phyloP scores from a whole-genome alignment of 23 tunicate genomes.

The Clavelina lepadiformis region DNA sequence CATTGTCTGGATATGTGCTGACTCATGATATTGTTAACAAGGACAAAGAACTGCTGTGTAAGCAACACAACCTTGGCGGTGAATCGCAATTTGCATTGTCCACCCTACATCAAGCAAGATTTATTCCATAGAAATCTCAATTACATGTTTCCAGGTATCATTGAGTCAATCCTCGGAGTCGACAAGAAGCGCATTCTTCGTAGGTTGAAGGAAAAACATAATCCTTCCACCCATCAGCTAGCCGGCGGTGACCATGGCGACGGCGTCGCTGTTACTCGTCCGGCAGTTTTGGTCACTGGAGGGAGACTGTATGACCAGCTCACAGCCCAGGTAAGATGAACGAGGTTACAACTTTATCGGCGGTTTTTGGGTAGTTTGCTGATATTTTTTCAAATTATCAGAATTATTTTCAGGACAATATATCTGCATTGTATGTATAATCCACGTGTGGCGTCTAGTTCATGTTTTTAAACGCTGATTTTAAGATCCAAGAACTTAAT shows the following conservation, averaged over 20 bases:
- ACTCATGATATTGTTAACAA: slow-evolving; percentile 36
- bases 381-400: too few species aligned
- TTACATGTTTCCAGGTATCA: slow-evolving; percentile 7
- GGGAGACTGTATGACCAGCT: slow-evolving; percentile 55
- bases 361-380: too few species aligned
- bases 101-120: not conserved
- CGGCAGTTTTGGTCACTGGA: slow-evolving; percentile 28
- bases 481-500: slow-evolving; percentile 31
- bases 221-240: not conserved
- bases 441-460: too few species aligned
- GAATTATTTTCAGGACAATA: too few species aligned
- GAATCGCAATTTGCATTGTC: too few species aligned
- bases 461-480: too few species aligned
- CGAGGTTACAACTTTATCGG: too few species aligned
- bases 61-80: not conserved
- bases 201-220: slow-evolving; percentile 28
- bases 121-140: too few species aligned
- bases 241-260: slow-evolving; percentile 28
- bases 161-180: slow-evolving; percentile 17
- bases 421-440: too few species aligned
- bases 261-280: slow-evolving; percentile 13
- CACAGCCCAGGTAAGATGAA: slow-evolving; percentile 45
- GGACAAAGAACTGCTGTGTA: slow-evolving; percentile 48
- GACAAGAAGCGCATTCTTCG: slow-evolving; percentile 45
- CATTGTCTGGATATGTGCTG: slow-evolving; percentile 44